Conservation (phyloP, 2,888 invertebrate genomes). For the Gastracanthus pulcherrimus region DNA sequence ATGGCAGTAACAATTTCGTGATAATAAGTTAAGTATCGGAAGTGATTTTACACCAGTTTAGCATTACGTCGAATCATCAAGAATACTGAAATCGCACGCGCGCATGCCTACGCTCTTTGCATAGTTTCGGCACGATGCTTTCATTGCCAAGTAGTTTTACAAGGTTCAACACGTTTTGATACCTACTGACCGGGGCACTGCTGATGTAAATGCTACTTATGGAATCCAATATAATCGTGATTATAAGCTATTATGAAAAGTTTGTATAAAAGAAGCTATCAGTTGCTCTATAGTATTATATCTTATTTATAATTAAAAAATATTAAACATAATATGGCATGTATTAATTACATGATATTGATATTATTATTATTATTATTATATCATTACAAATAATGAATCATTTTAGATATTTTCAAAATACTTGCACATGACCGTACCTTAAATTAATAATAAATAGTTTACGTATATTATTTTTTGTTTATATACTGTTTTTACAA, state of each 20-base stretch:
- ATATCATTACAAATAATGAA: too few relatives aligned
- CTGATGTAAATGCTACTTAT: not conserved
- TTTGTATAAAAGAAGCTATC: not conserved
- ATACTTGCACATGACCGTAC: too few relatives aligned
- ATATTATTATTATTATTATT: too few relatives aligned
- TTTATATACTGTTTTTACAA: too few relatives aligned
- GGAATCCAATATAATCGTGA: not conserved
- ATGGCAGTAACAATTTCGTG: not conserved
- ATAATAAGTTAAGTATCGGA: not conserved
- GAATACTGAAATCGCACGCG: not conserved
- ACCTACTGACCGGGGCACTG: too few relatives aligned
- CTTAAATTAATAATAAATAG: too few relatives aligned
- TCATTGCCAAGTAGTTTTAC: not conserved
- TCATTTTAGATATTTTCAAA: too few relatives aligned
- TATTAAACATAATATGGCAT: too few relatives aligned
- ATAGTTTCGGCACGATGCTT: not conserved
- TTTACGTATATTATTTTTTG: too few relatives aligned
- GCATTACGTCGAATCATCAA: conserved; percentile 9
- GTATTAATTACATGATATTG: too few relatives aligned
- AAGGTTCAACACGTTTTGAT: not conserved
- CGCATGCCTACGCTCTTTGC: not conserved
- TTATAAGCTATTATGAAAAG: not conserved
- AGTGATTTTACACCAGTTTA: not conserved
- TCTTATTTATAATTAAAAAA: too few relatives aligned
- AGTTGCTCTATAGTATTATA: too few relatives aligned